Percentiles rank a stretch among this genome's conserved stretches.
Evolutionary conservation across 2,888 invertebrate species (phyloP).

Genomic region (Miltochrista miniata): DNA sequence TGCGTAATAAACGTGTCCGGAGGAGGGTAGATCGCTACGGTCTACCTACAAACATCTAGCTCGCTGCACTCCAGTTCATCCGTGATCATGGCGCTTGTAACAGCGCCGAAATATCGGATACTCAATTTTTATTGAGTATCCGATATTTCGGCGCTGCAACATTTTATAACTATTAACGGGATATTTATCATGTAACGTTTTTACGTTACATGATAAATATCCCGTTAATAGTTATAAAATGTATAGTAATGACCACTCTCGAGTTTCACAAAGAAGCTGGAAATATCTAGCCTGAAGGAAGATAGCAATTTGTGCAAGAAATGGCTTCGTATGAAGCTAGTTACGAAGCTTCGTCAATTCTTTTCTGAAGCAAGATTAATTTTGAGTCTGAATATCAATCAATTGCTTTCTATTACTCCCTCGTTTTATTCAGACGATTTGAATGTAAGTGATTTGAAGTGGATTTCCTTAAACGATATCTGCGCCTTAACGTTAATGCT

Average conservation of each 20-base stretch:
- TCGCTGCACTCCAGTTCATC: too few species aligned
- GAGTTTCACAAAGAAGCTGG: slow-evolving; percentile 3
- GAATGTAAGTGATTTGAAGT: slow-evolving; percentile 11
- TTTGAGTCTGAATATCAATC: slow-evolving; percentile 10
- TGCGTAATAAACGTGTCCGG: too few species aligned
- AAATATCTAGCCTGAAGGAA: neutral
- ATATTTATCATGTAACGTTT: too few species aligned
- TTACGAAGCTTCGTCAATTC: slow-evolving; percentile 1
- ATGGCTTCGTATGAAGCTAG: slow-evolving; percentile 3
- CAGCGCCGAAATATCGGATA: too few species aligned
- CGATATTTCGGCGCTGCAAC: too few species aligned
- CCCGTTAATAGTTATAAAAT: too few species aligned
- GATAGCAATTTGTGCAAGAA: slow-evolving; percentile 4
- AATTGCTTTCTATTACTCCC: slow-evolving; percentile 7
- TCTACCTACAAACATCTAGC: too few species aligned
- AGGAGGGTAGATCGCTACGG: too few species aligned
- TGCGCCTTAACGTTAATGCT: neutral
- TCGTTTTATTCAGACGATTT: slow-evolving; percentile 20
- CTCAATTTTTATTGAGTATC: too few species aligned
- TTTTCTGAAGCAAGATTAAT: slow-evolving; percentile 4
- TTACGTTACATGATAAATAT: too few species aligned
- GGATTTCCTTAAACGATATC: slow-evolving; percentile 10
- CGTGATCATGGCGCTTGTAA: too few species aligned
- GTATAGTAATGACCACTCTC: slow-evolving; percentile 29
- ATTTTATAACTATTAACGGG: too few species aligned